phyloP scores from a whole-genome alignment of 2,888 invertebrate species.

The Chrysopilus asiliformis region DNA sequence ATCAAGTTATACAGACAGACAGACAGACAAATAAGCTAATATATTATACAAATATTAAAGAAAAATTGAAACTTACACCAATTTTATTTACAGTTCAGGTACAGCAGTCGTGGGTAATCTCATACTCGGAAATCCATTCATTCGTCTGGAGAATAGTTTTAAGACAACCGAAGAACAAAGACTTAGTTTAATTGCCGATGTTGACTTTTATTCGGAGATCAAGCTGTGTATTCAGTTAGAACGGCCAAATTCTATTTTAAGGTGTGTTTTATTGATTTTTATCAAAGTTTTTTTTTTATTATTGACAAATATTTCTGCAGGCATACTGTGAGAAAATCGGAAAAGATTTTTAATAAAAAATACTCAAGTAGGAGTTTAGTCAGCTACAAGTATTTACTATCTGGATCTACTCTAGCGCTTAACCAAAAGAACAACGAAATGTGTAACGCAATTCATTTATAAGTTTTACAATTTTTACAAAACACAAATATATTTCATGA shows the following conservation, averaged over 20 bases:
- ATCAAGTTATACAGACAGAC: too few relatives aligned
- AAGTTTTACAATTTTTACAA: too few relatives aligned
- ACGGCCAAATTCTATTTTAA: constrained; percentile 49
- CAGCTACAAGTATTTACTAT: constrained; percentile 40
- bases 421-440: constrained; percentile 68
- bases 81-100: constrained; percentile 44
- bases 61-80: background rate
- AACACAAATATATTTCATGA: too few relatives aligned
- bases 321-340: constrained; percentile 49
- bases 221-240: constrained; percentile 63
- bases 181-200: constrained; percentile 55
- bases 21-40: too few relatives aligned
- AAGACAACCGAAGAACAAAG: constrained; percentile 51
- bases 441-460: too few relatives aligned
- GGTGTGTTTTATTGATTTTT: constrained; percentile 33
- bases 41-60: too few relatives aligned
- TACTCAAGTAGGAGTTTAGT: constrained; percentile 45
- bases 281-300: background rate
- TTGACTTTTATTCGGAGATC: constrained; percentile 62
- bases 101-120: constrained; percentile 49
- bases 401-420: constrained; percentile 59
- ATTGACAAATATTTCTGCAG: constrained; percentile 29
- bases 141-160: constrained; percentile 52
- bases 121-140: constrained; percentile 49
- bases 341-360: constrained; percentile 50